Percentiles rank a stretch among this genome's conserved stretches.
Evolutionary conservation across 1,140 invertebrate species (phyloP).

Genomic region (Drosophila teissieri): DNA sequence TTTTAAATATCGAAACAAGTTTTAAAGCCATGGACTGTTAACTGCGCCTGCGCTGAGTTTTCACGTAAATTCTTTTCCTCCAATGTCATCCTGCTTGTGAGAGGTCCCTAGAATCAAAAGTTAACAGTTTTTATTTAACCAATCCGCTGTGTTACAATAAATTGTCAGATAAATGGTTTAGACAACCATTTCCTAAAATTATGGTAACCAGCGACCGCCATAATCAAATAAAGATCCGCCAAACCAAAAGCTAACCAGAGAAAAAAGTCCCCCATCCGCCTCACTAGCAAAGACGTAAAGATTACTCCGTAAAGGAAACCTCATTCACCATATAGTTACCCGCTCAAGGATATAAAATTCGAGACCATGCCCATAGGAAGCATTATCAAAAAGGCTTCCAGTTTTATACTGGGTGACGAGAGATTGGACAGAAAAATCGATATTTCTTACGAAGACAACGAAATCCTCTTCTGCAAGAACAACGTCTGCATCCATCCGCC

Average conservation of each 20-base stretch:
- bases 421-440: constrained; percentile 87
- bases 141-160: constrained; percentile 10
- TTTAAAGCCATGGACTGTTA: background rate
- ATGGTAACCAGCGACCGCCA: constrained; percentile 27
- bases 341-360: constrained; percentile 14
- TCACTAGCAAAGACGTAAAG: constrained; percentile 6
- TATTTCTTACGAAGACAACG: constrained; percentile 90
- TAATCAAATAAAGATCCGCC: background rate
- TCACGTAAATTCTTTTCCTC: constrained; percentile 27
- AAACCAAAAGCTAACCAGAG: constrained; percentile 25
- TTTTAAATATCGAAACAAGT: constrained; percentile 9
- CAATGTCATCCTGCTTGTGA: constrained; percentile 39
- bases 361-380: constrained; percentile 90
- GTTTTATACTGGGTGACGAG: constrained; percentile 89
- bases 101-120: constrained; percentile 22
- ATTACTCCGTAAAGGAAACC: constrained; percentile 2
- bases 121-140: constrained; percentile 20
- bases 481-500: constrained; percentile 98
- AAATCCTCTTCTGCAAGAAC: constrained; percentile 94
- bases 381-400: constrained; percentile 90
- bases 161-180: background rate
- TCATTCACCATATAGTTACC: constrained; percentile 4
- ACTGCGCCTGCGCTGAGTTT: constrained; percentile 30
- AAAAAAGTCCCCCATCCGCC: constrained; percentile 6
- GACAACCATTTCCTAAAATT: constrained; percentile 1